Evolutionary conservation across 2,888 invertebrate genomes (phyloP), one percentile per base, ranked within the genome.

Genomic region (Priocnemis perturbator): DNA sequence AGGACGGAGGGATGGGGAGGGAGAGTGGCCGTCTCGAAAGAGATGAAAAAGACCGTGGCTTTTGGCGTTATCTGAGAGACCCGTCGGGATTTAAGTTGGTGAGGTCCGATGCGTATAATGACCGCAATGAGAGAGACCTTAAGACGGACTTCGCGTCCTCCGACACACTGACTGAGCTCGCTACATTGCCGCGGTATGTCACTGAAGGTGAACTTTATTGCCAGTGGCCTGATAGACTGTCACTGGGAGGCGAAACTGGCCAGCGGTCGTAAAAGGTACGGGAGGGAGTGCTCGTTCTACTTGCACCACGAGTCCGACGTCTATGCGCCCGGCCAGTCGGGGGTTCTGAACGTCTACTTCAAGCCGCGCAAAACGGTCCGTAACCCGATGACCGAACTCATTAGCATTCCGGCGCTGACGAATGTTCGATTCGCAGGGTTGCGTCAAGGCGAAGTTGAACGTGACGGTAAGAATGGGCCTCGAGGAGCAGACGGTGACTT

Each of bases 151-250:
- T 5, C 37, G 7, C 37, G 37, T 37, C 7, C 37, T 26, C 5
- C 26, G 26, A 26, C 26, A 5, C 5, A 26, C 26, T 26, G 5
- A 26, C 26, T 26, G 5, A 26, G 26, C 26, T 3, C 26, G 5
- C n/a, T 26, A 26, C 5, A 26, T 26, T 3, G 5, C 3, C 2
- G 26, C n/a, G 5, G 26, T 26, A 5, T 3, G 3, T 26, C 26
- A 26, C 37, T 37, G 11, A 37, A 11, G 14, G 11, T 37, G 7
- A 37, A 37, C 37, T 37, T 9, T 37, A 37, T 37, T 37, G 37
- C 7, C 76, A 93, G 93, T 17, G 92, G 93, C 3, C 90, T 90
- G 78, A 90, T 93, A 11, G 88, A 90, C 9, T 92, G 92, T 74
- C 89, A 90, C 73, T 93, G 93, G 93, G 89, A 86, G 72, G 91